Evolutionary conservation across 2,888 invertebrate genomes (phyloP).

Genomic region (Myopa tessellatipennis): DNA sequence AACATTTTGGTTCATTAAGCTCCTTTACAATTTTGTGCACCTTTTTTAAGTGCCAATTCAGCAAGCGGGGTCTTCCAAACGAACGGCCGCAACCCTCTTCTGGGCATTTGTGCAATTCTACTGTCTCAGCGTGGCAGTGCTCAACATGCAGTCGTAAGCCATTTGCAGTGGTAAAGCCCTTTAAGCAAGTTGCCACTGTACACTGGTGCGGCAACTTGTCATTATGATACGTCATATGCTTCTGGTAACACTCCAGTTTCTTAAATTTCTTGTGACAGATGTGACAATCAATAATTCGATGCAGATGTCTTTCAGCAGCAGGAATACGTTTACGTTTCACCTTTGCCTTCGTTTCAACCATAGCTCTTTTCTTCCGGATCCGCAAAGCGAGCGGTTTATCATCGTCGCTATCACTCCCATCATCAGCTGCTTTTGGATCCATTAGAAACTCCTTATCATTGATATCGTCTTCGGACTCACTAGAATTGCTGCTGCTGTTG

Average conservation of each 20-base stretch:
- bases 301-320: conserved; percentile 56
- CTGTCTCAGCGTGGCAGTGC: conserved; percentile 62
- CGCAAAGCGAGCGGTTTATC: conserved; percentile 60
- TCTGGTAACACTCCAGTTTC: conserved; percentile 60
- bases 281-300: conserved; percentile 62
- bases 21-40: conserved; percentile 58
- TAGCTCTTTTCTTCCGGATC: conserved; percentile 45
- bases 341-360: conserved; percentile 48
- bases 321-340: conserved; percentile 57
- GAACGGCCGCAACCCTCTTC: conserved; percentile 60
- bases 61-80: conserved; percentile 61
- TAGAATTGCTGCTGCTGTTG: conserved; percentile 49
- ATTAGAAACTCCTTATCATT: conserved; percentile 56
- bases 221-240: conserved; percentile 64
- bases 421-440: conserved; percentile 36
- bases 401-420: conserved; percentile 57
- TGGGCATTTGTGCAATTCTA: conserved; percentile 58
- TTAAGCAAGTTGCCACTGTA: conserved; percentile 59
- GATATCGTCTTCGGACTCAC: conserved; percentile 57
- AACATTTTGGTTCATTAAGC: conserved; percentile 57
- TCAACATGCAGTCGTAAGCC: conserved; percentile 61
- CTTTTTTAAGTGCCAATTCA: conserved; percentile 59
- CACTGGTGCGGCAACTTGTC: conserved; percentile 63
- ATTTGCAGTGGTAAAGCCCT: conserved; percentile 62
- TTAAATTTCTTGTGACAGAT: conserved; percentile 64